Conservation (phyloP, 1,140 invertebrate genomes). For the Polypedilum pembai region DNA sequence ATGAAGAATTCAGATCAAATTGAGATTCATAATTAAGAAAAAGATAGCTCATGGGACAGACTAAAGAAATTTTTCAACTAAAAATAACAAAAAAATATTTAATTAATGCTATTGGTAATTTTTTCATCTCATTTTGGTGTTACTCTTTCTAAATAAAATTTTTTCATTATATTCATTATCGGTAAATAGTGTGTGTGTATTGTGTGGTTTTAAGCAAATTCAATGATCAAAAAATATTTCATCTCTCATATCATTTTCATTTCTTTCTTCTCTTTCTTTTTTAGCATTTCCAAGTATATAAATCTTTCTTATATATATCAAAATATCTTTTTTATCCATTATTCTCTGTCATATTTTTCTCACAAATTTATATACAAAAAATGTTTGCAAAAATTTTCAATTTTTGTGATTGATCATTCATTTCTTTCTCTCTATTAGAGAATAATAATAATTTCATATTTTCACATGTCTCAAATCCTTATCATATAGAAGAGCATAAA, state of each 20-base stretch:
- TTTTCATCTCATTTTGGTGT: slow-evolving; percentile 22
- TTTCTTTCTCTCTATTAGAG: too few species aligned
- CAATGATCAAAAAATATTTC: background rate
- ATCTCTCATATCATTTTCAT: background rate
- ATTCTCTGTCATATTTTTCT: background rate
- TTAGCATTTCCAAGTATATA: background rate
- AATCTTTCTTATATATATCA: background rate
- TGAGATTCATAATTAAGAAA: background rate
- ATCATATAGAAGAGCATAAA: background rate
- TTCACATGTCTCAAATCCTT: background rate
- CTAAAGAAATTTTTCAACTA: background rate
- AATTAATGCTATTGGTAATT: slow-evolving; percentile 24
- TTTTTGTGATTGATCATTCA: too few species aligned
- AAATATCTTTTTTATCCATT: slow-evolving; percentile 5
- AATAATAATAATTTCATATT: background rate
- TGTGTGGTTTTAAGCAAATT: background rate
- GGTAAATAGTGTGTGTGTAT: background rate
- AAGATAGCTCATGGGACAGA: background rate
- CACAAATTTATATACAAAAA: too few species aligned
- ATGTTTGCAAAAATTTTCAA: too few species aligned
- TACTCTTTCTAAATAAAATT: slow-evolving; percentile 21
- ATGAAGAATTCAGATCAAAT: background rate
- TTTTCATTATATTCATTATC: background rate
- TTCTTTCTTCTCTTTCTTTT: background rate
- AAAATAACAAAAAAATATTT: slow-evolving; percentile 15